These are phyloP conservation scores for Hyalella azteca DNA, from an alignment of 2,888 invertebrate species.

Conservation along the genomic window DNA sequence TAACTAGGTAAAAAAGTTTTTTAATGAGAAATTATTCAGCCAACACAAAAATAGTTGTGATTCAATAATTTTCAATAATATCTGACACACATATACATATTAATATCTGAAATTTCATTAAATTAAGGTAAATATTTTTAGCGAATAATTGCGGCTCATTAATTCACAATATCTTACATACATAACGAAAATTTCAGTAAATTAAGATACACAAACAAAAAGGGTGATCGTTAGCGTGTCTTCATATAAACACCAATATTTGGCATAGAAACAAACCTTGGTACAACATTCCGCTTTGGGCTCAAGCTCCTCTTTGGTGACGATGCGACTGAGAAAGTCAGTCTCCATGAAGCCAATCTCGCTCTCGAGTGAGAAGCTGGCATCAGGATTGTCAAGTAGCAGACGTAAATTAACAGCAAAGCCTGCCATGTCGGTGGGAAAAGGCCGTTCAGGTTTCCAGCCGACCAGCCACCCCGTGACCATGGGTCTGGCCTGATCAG, in stretches of 20 bases:
- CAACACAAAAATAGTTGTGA: no score
- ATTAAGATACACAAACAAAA: neutral
- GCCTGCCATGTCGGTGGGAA: slow-evolving; percentile 98
- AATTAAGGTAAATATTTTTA: no score
- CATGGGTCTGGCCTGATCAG: slow-evolving; percentile 60
- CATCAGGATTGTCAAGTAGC: slow-evolving; percentile 74
- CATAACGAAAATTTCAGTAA: neutral
- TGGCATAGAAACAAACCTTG: no score
- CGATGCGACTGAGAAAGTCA: slow-evolving; percentile 77
- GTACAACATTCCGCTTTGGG: slow-evolving; percentile 89
- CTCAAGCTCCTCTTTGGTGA: slow-evolving; percentile 77
- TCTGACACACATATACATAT: no score
- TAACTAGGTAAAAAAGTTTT: no score
- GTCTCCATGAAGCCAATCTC: slow-evolving; percentile 89
- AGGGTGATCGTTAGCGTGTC: neutral
- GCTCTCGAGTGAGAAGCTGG: slow-evolving; percentile 81
- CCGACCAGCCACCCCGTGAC: slow-evolving; percentile 74
- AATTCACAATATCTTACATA: neutral
- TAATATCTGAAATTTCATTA: no score
- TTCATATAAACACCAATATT: neutral
- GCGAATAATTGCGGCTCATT: no score
- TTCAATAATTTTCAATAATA: no score
- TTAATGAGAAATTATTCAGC: no score
- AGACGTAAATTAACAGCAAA: slow-evolving; percentile 85
- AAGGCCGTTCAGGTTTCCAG: slow-evolving; percentile 89